Evolutionary conservation across 64 coral and sea anemone genomes (phyloP).

Genomic region (Pocillopora damicornis): DNA sequence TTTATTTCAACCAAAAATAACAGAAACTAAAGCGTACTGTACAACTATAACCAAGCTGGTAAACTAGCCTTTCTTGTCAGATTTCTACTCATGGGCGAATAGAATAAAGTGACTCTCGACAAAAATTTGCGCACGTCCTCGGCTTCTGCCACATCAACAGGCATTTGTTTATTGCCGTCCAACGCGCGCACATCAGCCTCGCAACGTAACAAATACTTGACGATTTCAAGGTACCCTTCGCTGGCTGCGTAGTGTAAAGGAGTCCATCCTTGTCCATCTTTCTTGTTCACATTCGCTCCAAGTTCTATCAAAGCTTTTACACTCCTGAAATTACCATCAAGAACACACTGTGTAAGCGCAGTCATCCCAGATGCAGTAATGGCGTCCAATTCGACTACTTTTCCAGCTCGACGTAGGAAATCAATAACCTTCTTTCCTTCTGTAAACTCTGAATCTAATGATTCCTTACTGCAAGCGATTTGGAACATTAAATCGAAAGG

Average conservation of each 20-base stretch:
- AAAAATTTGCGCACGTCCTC: constrained; percentile 41
- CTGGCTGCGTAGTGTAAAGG: constrained; percentile 68
- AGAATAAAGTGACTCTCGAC: constrained; percentile 23
- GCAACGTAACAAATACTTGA: constrained; percentile 47
- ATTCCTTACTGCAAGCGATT: constrained; percentile 29
- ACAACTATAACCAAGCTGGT: constrained; percentile 1
- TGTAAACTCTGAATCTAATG: constrained; percentile 33
- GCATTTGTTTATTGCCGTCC: constrained; percentile 45
- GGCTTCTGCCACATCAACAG: constrained; percentile 63
- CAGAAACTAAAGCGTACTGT: too few relatives aligned
- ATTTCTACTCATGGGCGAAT: constrained; percentile 9
- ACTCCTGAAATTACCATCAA: constrained; percentile 47
- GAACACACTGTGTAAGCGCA: constrained; percentile 59
- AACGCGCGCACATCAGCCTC: constrained; percentile 58
- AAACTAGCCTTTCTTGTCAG: not conserved
- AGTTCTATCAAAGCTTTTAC: constrained; percentile 53
- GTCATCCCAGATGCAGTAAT: constrained; percentile 62
- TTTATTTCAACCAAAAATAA: not conserved
- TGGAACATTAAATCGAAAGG: constrained; percentile 63
- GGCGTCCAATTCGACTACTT: constrained; percentile 41
- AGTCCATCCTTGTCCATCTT: constrained; percentile 43
- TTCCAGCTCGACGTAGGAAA: constrained; percentile 5
- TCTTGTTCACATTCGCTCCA: constrained; percentile 74
- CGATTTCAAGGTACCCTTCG: constrained; percentile 58
- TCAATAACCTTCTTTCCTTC: constrained; percentile 34